Evolutionary conservation across 2,113 vertebrate genomes (phyloP).

Genomic region (Channa argus): DNA sequence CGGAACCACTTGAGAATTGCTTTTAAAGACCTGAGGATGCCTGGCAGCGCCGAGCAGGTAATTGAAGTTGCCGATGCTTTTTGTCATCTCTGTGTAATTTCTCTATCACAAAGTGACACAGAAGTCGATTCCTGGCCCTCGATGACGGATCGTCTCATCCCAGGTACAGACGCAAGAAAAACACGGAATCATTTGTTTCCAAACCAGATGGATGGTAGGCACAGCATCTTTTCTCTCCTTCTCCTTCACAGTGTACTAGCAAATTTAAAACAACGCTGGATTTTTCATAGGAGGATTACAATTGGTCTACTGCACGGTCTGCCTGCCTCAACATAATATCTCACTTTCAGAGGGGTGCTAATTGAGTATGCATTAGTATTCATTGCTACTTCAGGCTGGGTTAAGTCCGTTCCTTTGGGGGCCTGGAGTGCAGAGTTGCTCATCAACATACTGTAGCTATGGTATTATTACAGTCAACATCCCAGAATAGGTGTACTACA

Average conservation of each 20-base stretch:
- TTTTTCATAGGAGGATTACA: slow-evolving; percentile 53
- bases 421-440: slow-evolving; percentile 45
- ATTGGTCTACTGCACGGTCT: slow-evolving; percentile 26
- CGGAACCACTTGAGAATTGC: slow-evolving; percentile 44
- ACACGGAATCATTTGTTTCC: slow-evolving; percentile 74
- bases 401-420: slow-evolving; percentile 59
- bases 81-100: slow-evolving; percentile 80
- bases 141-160: slow-evolving; percentile 78
- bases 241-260: slow-evolving; percentile 43
- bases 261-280: slow-evolving; percentile 52
- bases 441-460: slow-evolving; percentile 48
- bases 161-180: slow-evolving; percentile 54
- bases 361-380: slow-evolving; percentile 76
- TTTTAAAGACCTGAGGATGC: slow-evolving; percentile 73
- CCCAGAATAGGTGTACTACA: slow-evolving; percentile 41
- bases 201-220: slow-evolving; percentile 53
- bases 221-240: slow-evolving; percentile 30
- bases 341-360: slow-evolving; percentile 65
- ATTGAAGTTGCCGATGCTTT: slow-evolving; percentile 73
- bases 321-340: slow-evolving; percentile 58
- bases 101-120: slow-evolving; percentile 76
- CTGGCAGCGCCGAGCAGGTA: slow-evolving; percentile 70
- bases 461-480: slow-evolving; percentile 53
- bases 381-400: slow-evolving; percentile 61
- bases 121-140: slow-evolving; percentile 70